These are phyloP conservation scores for Homarus americanus DNA, from an alignment of 1,140 invertebrate genomes.

Conservation along the genomic window DNA sequence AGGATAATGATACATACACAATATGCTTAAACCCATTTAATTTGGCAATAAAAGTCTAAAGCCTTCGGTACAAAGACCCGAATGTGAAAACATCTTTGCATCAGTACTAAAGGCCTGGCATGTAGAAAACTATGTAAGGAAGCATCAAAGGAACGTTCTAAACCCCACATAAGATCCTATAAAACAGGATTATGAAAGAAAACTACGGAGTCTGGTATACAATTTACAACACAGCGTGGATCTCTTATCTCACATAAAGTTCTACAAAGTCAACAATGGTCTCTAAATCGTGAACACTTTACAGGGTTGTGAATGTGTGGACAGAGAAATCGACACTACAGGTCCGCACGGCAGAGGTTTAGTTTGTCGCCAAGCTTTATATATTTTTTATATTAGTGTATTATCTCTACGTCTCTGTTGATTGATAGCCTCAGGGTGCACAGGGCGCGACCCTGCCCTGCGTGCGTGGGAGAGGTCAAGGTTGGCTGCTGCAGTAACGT, in stretches of 20 bases:
- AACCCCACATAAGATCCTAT: background rate
- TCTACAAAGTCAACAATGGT: conserved; percentile 5
- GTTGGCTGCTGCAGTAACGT: no score
- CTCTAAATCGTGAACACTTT: background rate
- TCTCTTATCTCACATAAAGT: background rate
- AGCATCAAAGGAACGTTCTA: background rate
- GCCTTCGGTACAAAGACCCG: no score
- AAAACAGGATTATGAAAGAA: background rate
- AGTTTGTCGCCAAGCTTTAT: no score
- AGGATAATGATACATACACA: background rate
- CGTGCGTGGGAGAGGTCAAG: no score
- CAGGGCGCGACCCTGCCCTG: no score
- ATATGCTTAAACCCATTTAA: background rate
- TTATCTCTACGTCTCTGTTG: no score
- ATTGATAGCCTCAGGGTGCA: no score
- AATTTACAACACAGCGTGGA: background rate
- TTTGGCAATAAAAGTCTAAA: background rate
- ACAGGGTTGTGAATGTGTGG: background rate
- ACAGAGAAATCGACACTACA: no score
- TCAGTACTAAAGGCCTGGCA: background rate
- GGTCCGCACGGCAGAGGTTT: no score
- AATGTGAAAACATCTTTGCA: background rate
- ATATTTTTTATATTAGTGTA: no score
- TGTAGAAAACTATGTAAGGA: background rate
- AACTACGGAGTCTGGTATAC: background rate